Conservation (phyloP, 1,140 invertebrate genomes). For the Ptiloglossa arizonensis region DNA sequence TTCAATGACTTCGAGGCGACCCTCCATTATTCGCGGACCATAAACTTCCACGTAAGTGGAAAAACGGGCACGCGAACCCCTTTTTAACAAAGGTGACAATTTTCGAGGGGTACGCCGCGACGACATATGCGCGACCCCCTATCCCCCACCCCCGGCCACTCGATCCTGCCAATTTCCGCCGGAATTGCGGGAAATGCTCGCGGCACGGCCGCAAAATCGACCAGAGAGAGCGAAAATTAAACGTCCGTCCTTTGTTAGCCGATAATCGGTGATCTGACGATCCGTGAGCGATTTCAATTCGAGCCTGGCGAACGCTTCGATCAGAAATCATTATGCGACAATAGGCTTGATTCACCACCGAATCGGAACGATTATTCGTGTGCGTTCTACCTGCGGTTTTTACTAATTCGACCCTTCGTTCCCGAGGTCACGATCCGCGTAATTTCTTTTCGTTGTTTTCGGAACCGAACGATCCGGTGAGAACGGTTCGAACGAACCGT, state of each 20-base stretch:
- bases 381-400: conserved; percentile 11
- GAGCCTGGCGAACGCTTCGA: conserved; percentile 18
- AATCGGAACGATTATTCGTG: conserved; percentile 17
- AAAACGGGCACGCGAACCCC: conserved; percentile 18
- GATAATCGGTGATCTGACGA: conserved; percentile 9
- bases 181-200: conserved; percentile 9
- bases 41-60: conserved; percentile 47
- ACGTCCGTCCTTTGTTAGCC: neutral
- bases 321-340: conserved; percentile 26
- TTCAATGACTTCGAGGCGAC: neutral
- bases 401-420: conserved; percentile 8
- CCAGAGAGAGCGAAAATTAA: conserved; percentile 30
- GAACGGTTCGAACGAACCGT: too few relatives aligned
- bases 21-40: conserved; percentile 21
- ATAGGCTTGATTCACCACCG: conserved; percentile 5
- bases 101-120: conserved; percentile 10
- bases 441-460: conserved; percentile 4
- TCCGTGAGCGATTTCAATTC: conserved; percentile 26
- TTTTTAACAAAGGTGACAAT: conserved; percentile 19
- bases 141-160: too few relatives aligned
- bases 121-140: conserved; percentile 30
- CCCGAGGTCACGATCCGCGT: neutral
- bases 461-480: too few relatives aligned
- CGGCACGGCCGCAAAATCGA: too few relatives aligned
- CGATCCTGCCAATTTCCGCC: conserved; percentile 16